Evolutionary conservation across 2,888 invertebrate genomes (phyloP).

Genomic region (Harmothoe impar): DNA sequence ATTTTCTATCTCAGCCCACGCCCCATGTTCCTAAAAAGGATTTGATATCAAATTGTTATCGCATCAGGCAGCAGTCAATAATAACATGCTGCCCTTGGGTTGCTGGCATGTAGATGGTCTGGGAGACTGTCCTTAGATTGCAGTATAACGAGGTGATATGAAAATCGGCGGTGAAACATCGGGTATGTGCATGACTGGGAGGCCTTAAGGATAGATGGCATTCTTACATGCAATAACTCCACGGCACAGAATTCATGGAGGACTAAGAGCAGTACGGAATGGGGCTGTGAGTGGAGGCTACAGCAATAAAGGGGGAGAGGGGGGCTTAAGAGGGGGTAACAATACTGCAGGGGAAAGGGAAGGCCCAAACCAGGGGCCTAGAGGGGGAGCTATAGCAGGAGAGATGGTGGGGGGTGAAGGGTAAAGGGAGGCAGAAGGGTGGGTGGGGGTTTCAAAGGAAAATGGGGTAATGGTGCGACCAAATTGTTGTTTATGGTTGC

Average conservation of each 20-base stretch:
- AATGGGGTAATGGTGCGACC: background rate
- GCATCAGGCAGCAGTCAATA: too few species aligned
- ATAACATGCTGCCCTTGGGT: too few species aligned
- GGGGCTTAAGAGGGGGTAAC: too few species aligned
- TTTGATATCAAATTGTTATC: too few species aligned
- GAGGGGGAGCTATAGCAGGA: background rate
- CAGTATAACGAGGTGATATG: background rate
- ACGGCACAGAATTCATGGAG: background rate
- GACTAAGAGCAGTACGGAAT: background rate
- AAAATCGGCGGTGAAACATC: background rate
- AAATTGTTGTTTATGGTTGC: too few species aligned
- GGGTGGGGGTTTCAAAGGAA: background rate
- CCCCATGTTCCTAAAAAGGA: too few species aligned
- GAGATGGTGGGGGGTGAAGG: too few species aligned
- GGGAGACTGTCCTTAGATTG: background rate
- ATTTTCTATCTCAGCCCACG: too few species aligned
- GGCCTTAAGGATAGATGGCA: background rate
- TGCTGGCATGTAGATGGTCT: too few species aligned
- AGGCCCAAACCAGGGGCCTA: too few species aligned
- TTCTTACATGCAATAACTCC: conserved; percentile 11
- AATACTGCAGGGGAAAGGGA: too few species aligned
- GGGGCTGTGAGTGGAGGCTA: background rate
- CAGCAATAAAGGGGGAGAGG: background rate
- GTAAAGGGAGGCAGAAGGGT: background rate
- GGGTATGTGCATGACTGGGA: background rate